Evolutionary conservation across 2,888 invertebrate species (phyloP).

Genomic region (Mythimna impura): DNA sequence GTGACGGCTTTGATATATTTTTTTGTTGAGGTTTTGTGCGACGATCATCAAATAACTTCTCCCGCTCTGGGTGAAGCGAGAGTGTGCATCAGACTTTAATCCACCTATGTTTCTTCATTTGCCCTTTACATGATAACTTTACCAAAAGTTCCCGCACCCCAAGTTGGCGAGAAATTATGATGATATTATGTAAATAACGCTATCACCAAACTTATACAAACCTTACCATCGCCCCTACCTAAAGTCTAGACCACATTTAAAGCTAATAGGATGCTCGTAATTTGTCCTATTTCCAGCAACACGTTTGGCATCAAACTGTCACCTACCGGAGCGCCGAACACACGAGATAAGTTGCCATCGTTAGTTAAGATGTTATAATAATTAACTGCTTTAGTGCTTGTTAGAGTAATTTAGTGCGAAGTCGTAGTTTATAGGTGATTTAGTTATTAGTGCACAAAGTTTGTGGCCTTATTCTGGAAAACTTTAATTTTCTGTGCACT

Average conservation of each 20-base stretch:
- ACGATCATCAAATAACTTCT: too few species aligned
- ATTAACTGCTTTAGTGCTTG: slow-evolving; percentile 22
- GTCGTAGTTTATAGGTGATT: slow-evolving; percentile 3
- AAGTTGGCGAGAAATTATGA: background rate
- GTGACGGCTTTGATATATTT: too few species aligned
- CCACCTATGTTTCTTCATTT: too few species aligned
- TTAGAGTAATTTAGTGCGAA: background rate
- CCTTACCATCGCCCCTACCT: background rate
- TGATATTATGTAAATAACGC: too few species aligned
- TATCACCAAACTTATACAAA: background rate
- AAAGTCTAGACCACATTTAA: background rate
- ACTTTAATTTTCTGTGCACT: background rate
- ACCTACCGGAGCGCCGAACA: slow-evolving; percentile 19
- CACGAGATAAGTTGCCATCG: slow-evolving; percentile 29
- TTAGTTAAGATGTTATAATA: slow-evolving; percentile 41
- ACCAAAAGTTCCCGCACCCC: too few species aligned
- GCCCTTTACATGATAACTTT: too few species aligned
- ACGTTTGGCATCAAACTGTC: slow-evolving; percentile 38
- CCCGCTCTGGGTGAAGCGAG: too few species aligned
- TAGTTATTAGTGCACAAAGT: slow-evolving; percentile 13
- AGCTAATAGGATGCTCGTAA: slow-evolving; percentile 7
- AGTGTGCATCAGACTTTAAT: too few species aligned
- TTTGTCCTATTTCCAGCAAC: background rate
- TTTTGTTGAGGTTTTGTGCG: too few species aligned
- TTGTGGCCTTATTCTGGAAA: slow-evolving; percentile 24